These are phyloP conservation scores for Turdus rufiventris DNA, from an alignment of 2,113 vertebrate genomes.

Conservation along the genomic window DNA sequence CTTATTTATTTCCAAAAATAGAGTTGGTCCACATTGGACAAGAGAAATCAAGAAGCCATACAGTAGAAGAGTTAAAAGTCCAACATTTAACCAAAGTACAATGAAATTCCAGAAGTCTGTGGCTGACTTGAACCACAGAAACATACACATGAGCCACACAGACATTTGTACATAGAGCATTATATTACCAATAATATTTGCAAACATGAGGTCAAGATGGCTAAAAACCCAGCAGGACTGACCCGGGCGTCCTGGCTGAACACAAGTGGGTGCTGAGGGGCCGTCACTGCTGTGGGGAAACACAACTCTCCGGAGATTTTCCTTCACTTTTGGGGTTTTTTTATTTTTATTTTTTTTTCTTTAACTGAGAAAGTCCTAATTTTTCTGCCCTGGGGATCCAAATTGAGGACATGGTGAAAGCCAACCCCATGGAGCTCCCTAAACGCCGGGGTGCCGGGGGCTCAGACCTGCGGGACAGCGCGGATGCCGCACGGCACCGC, in stretches of 20 bases:
- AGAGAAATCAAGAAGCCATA: constrained; percentile 62
- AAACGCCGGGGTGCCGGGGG: background rate
- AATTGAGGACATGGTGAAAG: background rate
- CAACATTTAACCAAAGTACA: constrained; percentile 65
- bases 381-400: constrained; percentile 41
- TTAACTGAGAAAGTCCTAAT: constrained; percentile 30
- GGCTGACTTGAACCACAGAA: constrained; percentile 59
- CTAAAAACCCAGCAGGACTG: constrained; percentile 56
- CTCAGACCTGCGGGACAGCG: background rate
- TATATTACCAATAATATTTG: constrained; percentile 69
- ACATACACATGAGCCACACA: constrained; percentile 60
- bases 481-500: fast-evolving
- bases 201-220: constrained; percentile 67
- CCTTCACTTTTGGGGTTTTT: background rate
- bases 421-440: background rate
- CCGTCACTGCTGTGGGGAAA: background rate
- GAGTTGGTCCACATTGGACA: constrained; percentile 57
- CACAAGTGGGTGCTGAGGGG: constrained; percentile 34
- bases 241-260: constrained; percentile 45
- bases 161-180: constrained; percentile 63
- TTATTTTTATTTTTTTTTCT: background rate
- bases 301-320: constrained; percentile 18
- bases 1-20: constrained; percentile 68
- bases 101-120: constrained; percentile 59
- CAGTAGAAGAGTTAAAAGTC: constrained; percentile 56